Conservation (phyloP, 64 coral and sea anemone species). For the Porites australiensis region DNA sequence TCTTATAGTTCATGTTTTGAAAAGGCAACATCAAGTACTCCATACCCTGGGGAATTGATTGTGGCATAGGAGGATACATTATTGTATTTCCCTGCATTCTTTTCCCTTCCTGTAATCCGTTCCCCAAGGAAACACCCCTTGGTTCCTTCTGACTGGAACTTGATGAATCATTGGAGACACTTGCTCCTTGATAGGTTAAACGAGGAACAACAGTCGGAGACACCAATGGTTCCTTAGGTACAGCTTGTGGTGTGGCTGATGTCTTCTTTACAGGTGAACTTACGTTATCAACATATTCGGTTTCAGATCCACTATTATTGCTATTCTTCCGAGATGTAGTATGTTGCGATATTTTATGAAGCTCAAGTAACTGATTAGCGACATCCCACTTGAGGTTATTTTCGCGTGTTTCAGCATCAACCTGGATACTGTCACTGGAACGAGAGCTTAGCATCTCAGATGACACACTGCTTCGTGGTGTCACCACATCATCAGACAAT, state of each 20-base stretch:
- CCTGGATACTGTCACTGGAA: background rate
- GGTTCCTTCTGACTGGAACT: background rate
- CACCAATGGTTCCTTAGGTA: background rate
- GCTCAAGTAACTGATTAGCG: slow-evolving; percentile 42
- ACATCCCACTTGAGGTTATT: slow-evolving; percentile 40
- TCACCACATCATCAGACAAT: background rate
- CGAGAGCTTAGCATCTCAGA: background rate
- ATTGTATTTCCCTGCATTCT: background rate
- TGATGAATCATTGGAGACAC: background rate
- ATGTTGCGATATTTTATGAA: slow-evolving; percentile 29
- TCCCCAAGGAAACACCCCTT: background rate
- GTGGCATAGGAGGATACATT: background rate
- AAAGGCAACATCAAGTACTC: slow-evolving; percentile 23
- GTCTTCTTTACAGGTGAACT: background rate
- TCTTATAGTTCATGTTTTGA: background rate
- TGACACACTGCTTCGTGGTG: background rate
- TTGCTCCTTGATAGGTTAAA: background rate
- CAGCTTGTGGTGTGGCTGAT: background rate
- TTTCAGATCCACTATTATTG: slow-evolving; percentile 20
- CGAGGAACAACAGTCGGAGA: background rate
- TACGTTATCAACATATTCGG: background rate
- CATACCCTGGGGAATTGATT: background rate
- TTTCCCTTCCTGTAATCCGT: background rate
- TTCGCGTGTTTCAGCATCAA: background rate
- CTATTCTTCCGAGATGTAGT: background rate